Conservation (phyloP, 1,140 invertebrate species). For the Sarcophaga peregrina region DNA sequence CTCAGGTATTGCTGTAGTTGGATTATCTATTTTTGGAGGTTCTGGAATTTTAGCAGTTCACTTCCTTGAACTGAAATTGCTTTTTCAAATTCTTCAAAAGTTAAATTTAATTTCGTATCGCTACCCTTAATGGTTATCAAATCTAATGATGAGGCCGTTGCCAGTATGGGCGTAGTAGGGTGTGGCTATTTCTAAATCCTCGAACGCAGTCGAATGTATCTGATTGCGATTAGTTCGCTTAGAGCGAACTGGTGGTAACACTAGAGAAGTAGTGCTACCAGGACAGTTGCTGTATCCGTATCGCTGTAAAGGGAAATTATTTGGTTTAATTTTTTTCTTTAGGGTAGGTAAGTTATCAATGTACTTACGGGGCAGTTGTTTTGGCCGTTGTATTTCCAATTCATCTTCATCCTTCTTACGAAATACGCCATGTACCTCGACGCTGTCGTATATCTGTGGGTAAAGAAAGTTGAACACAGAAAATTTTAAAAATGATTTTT, state of each 20-base stretch:
- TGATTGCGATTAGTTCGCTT: not conserved
- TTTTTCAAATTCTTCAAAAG: slow-evolving; percentile 59
- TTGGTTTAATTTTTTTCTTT: not conserved
- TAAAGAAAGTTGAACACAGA: not conserved
- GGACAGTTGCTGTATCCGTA: slow-evolving; percentile 37
- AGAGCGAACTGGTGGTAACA: slow-evolving; percentile 17
- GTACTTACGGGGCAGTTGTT: slow-evolving; percentile 47
- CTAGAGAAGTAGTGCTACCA: slow-evolving; percentile 33
- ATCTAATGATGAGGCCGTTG: not conserved
- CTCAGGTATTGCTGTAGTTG: not conserved
- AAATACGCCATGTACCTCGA: slow-evolving; percentile 60
- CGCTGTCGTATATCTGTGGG: slow-evolving; percentile 41
- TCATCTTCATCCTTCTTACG: slow-evolving; percentile 60
- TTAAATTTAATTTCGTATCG: slow-evolving; percentile 44
- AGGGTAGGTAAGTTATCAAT: not conserved
- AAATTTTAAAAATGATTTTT: not conserved
- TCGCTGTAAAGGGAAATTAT: slow-evolving; percentile 14
- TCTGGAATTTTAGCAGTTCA: not conserved
- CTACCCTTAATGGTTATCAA: not conserved
- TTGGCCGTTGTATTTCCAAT: slow-evolving; percentile 54
- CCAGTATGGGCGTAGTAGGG: not conserved
- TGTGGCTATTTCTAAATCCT: slow-evolving; percentile 1
- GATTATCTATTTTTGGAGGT: not conserved
- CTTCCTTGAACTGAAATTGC: slow-evolving; percentile 53
- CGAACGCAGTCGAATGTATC: slow-evolving; percentile 13